phyloP scores from a whole-genome alignment of 2,797 vertebrate species.

The Otolemur crassicaudatus region DNA sequence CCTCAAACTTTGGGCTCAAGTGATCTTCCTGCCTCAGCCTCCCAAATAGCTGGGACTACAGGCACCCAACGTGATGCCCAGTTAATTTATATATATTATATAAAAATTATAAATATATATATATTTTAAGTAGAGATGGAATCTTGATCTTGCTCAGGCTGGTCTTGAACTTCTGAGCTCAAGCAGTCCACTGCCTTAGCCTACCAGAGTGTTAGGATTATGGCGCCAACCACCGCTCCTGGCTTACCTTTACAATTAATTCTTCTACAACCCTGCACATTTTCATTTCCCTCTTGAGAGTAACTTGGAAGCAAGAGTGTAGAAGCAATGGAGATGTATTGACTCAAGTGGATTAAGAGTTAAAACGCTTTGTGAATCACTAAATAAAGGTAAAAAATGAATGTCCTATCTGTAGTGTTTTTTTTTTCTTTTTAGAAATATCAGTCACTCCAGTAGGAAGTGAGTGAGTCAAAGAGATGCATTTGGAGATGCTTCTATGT shows the following conservation, averaged over 20 bases:
- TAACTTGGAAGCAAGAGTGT: not conserved
- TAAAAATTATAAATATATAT: no score
- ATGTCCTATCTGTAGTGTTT: not conserved
- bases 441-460: not conserved
- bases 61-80: no score
- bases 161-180: no score
- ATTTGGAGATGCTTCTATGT: not conserved
- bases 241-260: not conserved
- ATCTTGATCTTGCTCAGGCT: no score
- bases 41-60: no score
- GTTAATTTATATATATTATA: no score
- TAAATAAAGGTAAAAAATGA: slow-evolving; percentile 21
- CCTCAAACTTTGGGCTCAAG: no score
- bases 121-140: no score
- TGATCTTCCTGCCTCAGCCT: no score
- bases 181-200: no score
- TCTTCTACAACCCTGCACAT: not conserved
- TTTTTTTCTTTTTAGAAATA: not conserved
- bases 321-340: not conserved
- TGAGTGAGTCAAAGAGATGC: not conserved
- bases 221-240: no score
- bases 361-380: not conserved
- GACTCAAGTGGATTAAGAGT: not conserved
- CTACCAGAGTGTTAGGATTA: no score
- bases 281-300: not conserved